These are phyloP conservation scores for Gymnopithys bicolor DNA, from an alignment of 2,797 vertebrate genomes.

Conservation along the genomic window DNA sequence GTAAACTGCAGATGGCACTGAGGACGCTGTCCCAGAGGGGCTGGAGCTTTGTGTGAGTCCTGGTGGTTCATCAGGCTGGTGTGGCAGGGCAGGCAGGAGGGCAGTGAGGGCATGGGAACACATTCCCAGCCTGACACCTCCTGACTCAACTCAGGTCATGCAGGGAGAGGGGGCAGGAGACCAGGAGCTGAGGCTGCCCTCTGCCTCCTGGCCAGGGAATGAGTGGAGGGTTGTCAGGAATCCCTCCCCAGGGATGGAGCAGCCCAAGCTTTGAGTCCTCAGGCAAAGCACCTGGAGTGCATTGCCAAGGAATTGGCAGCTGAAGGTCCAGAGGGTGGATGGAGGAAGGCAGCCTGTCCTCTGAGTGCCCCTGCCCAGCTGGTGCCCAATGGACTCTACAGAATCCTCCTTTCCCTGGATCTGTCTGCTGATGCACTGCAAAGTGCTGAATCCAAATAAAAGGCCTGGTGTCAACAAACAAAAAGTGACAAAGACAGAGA, in stretches of 20 bases:
- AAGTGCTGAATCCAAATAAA: neutral
- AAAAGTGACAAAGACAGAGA: neutral
- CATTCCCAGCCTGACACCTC: fast-evolving
- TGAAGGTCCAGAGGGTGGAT: neutral
- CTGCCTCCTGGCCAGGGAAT: neutral
- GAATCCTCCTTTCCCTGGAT: neutral
- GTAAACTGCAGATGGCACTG: fast-evolving
- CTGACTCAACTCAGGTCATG: neutral
- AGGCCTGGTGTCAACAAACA: neutral
- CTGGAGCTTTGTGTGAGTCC: neutral
- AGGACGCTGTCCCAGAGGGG: fast-evolving
- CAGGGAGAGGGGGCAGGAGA: neutral
- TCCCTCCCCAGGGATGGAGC: neutral
- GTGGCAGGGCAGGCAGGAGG: neutral
- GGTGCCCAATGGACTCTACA: neutral
- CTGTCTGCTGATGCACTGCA: neutral
- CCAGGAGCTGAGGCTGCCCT: neutral
- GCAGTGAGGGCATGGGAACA: fast-evolving
- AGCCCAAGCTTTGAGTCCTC: neutral
- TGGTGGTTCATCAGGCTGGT: neutral
- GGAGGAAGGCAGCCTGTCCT: neutral
- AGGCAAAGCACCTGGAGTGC: neutral
- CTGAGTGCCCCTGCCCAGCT: neutral
- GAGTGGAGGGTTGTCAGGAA: fast-evolving
- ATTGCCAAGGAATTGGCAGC: neutral